Conservation (phyloP, 2,888 invertebrate genomes). For the Amphipyra berbera region DNA sequence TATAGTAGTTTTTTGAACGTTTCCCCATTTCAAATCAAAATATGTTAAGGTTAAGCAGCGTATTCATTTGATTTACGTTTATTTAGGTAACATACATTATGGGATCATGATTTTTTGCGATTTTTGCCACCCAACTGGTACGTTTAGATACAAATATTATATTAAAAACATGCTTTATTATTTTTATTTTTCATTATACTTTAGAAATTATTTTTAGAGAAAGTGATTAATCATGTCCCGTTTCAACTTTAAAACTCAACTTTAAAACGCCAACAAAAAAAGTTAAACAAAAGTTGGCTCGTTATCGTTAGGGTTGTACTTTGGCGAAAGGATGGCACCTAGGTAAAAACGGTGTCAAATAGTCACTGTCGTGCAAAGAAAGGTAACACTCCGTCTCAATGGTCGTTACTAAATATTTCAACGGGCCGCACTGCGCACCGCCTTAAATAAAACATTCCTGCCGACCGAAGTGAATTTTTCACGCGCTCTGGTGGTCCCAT, state of each 20-base stretch:
- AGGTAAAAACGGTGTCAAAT: slow-evolving; percentile 60
- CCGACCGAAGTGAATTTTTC: slow-evolving; percentile 81
- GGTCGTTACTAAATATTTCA: slow-evolving; percentile 83
- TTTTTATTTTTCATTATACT: no score
- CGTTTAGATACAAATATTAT: no score
- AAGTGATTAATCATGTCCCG: slow-evolving; percentile 5
- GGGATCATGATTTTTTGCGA: no score
- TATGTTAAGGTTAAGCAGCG: no score
- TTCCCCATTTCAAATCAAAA: no score
- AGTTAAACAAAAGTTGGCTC: slow-evolving; percentile 20
- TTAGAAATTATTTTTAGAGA: neutral
- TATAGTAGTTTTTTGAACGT: no score
- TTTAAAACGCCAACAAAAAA: slow-evolving; percentile 18
- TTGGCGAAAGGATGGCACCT: slow-evolving; percentile 31
- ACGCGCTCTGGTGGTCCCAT: slow-evolving; percentile 69
- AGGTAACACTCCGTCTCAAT: slow-evolving; percentile 76
- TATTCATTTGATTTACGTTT: no score
- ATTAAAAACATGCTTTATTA: no score
- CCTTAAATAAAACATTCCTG: slow-evolving; percentile 83
- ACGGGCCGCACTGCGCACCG: slow-evolving; percentile 80
- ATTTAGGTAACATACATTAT: no score
- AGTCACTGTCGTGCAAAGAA: slow-evolving; percentile 55
- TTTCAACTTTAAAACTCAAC: slow-evolving; percentile 4
- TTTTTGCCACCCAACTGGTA: no score
- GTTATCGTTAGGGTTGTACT: slow-evolving; percentile 37